phyloP scores from a whole-genome alignment of 2,113 vertebrate genomes.

The Mustela lutreola region DNA sequence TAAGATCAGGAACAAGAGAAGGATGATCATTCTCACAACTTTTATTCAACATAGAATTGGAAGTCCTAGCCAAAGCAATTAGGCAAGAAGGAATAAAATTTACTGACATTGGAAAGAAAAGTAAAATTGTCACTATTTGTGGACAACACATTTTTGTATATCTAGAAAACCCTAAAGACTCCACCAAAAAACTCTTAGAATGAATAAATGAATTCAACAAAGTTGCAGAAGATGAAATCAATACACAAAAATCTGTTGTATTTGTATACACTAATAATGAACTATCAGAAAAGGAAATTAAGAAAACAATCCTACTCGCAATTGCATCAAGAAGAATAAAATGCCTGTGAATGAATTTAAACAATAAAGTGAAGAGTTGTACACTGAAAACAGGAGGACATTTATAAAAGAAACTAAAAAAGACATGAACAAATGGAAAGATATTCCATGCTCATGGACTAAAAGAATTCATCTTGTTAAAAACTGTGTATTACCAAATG shows the following conservation, averaged over 20 bases:
- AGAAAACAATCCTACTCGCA: background rate
- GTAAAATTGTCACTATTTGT: background rate
- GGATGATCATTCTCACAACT: background rate
- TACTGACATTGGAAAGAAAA: background rate
- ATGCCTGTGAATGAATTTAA: background rate
- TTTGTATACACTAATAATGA: background rate
- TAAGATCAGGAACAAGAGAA: background rate
- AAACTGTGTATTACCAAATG: background rate
- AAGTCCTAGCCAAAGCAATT: background rate
- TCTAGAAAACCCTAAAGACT: background rate
- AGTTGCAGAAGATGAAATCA: background rate
- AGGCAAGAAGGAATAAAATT: background rate
- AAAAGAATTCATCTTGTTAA: background rate
- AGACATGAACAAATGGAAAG: background rate
- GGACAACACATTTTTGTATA: background rate
- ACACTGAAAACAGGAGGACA: background rate
- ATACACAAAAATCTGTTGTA: background rate
- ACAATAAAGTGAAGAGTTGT: background rate
- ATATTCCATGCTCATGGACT: background rate
- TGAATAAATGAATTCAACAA: background rate
- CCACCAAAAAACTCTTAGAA: background rate
- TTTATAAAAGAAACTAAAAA: background rate
- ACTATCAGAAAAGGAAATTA: background rate
- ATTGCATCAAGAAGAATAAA: background rate
- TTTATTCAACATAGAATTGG: background rate